Evolutionary conservation across 92 coral and sea anemone genomes (phyloP).

Genomic region (Porites lobata): DNA sequence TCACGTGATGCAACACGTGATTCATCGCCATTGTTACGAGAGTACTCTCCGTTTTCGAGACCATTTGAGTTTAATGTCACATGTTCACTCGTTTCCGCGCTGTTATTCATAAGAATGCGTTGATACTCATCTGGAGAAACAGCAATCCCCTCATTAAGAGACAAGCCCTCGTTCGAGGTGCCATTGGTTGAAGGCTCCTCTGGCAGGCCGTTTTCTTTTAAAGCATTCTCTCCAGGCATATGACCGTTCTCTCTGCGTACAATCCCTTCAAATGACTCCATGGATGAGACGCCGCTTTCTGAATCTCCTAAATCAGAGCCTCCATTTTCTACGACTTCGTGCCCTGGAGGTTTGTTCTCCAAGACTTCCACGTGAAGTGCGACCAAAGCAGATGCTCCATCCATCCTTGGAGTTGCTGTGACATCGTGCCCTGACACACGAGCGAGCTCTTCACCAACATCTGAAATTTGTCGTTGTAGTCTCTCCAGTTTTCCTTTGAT

Average conservation of each 20-base stretch:
- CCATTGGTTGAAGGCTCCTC: constrained; percentile 36
- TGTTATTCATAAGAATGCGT: constrained; percentile 48
- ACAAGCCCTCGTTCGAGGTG: constrained; percentile 8
- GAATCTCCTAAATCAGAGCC: constrained; percentile 87
- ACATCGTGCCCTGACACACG: background rate
- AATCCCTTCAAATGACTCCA: constrained; percentile 89
- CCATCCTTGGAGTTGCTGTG: background rate
- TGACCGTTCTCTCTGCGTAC: constrained; percentile 62
- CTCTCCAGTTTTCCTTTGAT: constrained; percentile 62
- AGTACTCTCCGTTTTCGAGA: constrained; percentile 6
- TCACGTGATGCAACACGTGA: constrained; percentile 20
- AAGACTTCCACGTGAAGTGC: background rate
- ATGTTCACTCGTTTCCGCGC: constrained; percentile 31
- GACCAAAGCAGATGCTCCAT: constrained; percentile 20
- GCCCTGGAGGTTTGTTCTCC: background rate
- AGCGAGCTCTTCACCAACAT: background rate
- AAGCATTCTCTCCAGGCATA: constrained; percentile 40
- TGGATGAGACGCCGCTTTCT: constrained; percentile 93
- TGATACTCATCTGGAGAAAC: constrained; percentile 79
- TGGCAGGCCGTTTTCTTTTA: constrained; percentile 24
- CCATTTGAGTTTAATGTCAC: background rate
- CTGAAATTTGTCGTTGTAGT: constrained; percentile 51
- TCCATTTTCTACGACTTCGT: constrained; percentile 36
- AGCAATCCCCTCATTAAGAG: constrained; percentile 61
- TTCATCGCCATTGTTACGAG: background rate